Conservation (phyloP, 2,888 invertebrate species). For the Athrips mouffetella region DNA sequence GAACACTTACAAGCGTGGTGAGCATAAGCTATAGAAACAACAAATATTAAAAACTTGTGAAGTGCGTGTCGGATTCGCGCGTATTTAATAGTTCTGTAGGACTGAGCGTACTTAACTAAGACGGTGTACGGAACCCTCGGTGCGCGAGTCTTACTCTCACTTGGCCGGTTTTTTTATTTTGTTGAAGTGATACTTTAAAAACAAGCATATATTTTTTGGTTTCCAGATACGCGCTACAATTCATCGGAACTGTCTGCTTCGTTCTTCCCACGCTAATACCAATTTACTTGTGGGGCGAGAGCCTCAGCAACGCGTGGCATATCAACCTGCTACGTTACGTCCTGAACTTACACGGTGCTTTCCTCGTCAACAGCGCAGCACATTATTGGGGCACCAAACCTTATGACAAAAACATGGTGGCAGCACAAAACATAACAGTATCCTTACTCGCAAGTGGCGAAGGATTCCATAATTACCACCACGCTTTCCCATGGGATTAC, state of each 20-base stretch:
- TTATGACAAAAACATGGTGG: slow-evolving; percentile 52
- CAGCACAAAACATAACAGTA: slow-evolving; percentile 34
- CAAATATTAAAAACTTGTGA: too few relatives aligned
- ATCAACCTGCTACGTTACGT: slow-evolving; percentile 70
- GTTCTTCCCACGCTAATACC: slow-evolving; percentile 53
- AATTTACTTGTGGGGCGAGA: slow-evolving; percentile 78
- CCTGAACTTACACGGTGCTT: slow-evolving; percentile 71
- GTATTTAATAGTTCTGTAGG: too few relatives aligned
- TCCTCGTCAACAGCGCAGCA: slow-evolving; percentile 82
- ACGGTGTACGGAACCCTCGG: too few relatives aligned
- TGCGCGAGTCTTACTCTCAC: too few relatives aligned
- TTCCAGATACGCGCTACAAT: slow-evolving; percentile 76
- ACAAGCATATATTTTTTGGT: not conserved
- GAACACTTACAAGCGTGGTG: too few relatives aligned
- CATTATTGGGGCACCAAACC: slow-evolving; percentile 71
- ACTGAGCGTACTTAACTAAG: too few relatives aligned
- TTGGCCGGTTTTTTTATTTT: too few relatives aligned
- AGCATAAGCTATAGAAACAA: too few relatives aligned
- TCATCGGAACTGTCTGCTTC: slow-evolving; percentile 80
- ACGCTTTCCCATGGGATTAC: slow-evolving; percentile 50
- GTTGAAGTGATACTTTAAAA: too few relatives aligned
- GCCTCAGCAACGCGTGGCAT: slow-evolving; percentile 48
- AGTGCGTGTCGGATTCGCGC: too few relatives aligned
- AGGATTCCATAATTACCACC: slow-evolving; percentile 54
- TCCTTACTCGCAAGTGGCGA: slow-evolving; percentile 40